Evolutionary conservation across 1,140 invertebrate species (phyloP), one percentile per base, ranked within the genome.

Genomic region (Calycopis cecrops): DNA sequence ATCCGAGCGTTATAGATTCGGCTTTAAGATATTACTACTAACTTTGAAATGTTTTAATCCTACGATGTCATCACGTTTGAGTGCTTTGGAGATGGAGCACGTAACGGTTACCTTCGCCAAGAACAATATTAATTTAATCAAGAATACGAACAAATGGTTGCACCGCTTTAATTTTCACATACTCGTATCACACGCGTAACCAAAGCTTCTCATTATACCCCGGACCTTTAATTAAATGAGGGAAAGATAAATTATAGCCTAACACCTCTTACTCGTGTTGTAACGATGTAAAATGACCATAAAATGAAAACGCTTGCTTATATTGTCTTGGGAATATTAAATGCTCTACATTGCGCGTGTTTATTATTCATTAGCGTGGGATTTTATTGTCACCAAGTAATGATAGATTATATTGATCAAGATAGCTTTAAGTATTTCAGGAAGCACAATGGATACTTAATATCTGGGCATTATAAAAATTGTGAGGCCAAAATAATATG

Each of bases 141-240:
- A 34, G 37, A 40, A 16, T 42, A 57, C 54, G 35, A 55, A 55
- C 47, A 56, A 48, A 42, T 56, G 10, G 42, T 59, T 61, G 63
- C 62, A 62, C 62, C 48, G 57, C 59, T 71, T 73, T 76, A 78
- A 74, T 72, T 62, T 61, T 60, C 57, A 48, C 57, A 59, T 48
- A n/a, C n/a, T n/a, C n/a, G n/a, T n/a, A 49, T 35, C 18, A 53
- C 57, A 18, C 52, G 37, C 48, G 60, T 52, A 48, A 68, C 63
- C 69, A 71, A 71, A 66, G 64, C 58, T 78, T 72, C 68, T 77
- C 73, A 77, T 79, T 79, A 75, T 69, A 55, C 55, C 59, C 58
- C 63, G 61, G 65, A 70, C 72, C 72, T 79, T 71, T 79, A 79
- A 79, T 79, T 79, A 79, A 79, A 79, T 73, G 60, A 55, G 60